Percentiles rank a stretch among this genome's conserved stretches.
These are phyloP conservation scores for Crotalus helleri DNA, from an alignment of 2,113 vertebrate genomes.

Conservation along the genomic window DNA sequence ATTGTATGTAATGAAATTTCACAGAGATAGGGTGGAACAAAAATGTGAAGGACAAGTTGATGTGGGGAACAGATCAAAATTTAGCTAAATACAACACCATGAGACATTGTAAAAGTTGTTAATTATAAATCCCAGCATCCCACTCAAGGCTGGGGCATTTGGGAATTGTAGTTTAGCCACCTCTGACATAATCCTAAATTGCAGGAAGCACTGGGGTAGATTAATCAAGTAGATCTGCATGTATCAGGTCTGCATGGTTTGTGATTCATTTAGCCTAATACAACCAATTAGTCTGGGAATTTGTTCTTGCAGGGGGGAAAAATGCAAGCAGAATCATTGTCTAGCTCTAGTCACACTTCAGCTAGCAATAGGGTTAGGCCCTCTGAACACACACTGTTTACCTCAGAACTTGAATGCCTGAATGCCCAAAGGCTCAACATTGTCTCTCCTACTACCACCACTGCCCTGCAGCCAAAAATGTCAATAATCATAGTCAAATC, in stretches of 20 bases:
- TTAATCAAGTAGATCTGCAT: neutral
- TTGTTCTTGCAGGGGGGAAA: neutral
- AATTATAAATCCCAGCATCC: neutral
- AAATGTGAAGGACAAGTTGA: neutral
- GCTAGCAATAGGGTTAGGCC: neutral
- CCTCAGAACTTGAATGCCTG: neutral
- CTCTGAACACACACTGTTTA: neutral
- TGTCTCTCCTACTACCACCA: neutral
- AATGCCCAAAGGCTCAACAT: neutral
- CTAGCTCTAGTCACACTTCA: neutral
- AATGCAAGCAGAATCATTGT: neutral
- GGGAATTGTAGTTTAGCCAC: neutral
- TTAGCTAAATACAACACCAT: neutral
- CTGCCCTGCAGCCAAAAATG: neutral
- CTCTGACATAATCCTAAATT: neutral
- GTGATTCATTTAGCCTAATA: neutral
- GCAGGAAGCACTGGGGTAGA: neutral
- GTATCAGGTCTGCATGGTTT: neutral
- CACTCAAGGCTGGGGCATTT: neutral
- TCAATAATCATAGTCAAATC: neutral
- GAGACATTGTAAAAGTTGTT: neutral
- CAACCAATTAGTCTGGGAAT: neutral
- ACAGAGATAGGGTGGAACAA: neutral
- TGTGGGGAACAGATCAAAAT: neutral
- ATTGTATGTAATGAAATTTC: neutral